These are phyloP conservation scores for Centroberyx gerrardi DNA, from an alignment of 2,797 vertebrate species.

Conservation along the genomic window DNA sequence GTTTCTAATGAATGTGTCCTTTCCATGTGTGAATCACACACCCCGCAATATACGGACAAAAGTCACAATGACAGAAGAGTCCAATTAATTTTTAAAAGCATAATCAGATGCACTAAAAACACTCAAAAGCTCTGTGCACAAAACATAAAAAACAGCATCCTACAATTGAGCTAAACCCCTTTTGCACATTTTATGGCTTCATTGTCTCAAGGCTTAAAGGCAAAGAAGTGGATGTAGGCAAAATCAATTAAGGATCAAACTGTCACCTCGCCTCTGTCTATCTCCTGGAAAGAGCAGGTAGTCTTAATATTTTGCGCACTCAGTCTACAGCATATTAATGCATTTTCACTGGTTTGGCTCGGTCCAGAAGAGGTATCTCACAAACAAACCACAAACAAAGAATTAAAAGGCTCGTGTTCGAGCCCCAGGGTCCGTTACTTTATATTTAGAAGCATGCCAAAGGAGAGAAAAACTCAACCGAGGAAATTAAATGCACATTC, in stretches of 20 bases:
- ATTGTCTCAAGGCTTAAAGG: background rate
- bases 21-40: slow-evolving; percentile 18
- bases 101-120: background rate
- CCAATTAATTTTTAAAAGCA: background rate
- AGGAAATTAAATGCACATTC: slow-evolving; percentile 30
- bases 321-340: too few species aligned
- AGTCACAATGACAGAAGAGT: background rate
- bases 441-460: slow-evolving; percentile 11
- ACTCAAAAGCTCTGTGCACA: background rate
- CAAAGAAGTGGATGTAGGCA: background rate
- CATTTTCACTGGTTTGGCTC: too few species aligned
- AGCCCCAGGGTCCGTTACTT: background rate
- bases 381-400: background rate
- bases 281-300: background rate
- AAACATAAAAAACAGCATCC: background rate
- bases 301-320: too few species aligned
- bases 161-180: background rate
- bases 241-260: background rate
- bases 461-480: background rate
- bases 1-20: slow-evolving; percentile 18
- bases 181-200: too few species aligned
- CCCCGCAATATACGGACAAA: background rate
- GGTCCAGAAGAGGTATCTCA: too few species aligned
- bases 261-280: background rate
- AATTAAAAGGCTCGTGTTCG: background rate